These are phyloP conservation scores for Acheta domesticus DNA, from an alignment of 2,888 invertebrate species.

Conservation along the genomic window DNA sequence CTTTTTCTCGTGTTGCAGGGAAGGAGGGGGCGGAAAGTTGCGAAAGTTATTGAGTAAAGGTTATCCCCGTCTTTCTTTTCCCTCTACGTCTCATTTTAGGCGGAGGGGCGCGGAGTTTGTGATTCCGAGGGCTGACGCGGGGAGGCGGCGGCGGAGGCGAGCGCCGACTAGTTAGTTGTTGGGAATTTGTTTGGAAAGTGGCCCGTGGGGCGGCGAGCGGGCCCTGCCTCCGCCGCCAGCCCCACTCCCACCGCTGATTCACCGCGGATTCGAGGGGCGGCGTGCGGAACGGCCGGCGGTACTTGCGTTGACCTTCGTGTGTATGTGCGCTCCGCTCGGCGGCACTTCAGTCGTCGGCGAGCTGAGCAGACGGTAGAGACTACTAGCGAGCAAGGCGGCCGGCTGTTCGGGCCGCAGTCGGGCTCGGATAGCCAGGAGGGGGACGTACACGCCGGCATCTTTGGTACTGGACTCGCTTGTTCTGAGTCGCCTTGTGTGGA, in stretches of 20 bases:
- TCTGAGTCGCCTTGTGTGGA: background rate
- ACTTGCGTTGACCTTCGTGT: no score
- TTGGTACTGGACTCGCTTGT: background rate
- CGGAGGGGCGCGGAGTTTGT: background rate
- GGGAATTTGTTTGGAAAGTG: background rate
- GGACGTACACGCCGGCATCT: background rate
- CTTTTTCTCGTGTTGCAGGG: background rate
- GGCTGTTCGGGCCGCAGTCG: no score
- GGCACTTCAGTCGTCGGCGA: background rate
- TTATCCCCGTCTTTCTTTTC: background rate
- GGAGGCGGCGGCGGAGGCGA: background rate
- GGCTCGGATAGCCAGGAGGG: background rate
- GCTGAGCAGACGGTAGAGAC: background rate
- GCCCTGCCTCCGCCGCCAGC: background rate
- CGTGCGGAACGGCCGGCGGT: background rate
- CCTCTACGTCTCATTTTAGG: background rate
- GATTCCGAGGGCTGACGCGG: background rate
- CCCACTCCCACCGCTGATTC: background rate
- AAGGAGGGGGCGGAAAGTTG: background rate
- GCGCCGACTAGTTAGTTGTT: conserved; percentile 1
- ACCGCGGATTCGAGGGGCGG: background rate
- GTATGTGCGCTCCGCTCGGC: no score
- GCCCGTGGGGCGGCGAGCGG: background rate
- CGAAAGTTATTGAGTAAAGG: conserved; percentile 18
- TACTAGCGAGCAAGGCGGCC: background rate